Evolutionary conservation across 2,113 vertebrate genomes (phyloP), one percentile per base, ranked within the genome.

Genomic region (Tretioscincus oriximinensis): DNA sequence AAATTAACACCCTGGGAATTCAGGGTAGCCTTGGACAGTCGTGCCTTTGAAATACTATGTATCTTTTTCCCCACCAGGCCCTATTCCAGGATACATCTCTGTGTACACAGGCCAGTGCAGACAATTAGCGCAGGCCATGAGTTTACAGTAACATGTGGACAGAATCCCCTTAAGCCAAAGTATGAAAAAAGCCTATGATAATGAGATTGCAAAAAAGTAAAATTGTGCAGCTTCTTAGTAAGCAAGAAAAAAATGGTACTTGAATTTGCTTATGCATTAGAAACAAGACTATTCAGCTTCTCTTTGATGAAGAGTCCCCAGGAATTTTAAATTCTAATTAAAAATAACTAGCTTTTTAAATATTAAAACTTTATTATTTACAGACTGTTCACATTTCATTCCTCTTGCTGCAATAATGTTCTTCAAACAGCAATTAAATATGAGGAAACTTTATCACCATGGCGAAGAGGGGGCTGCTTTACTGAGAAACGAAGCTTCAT

Each of bases 301-400:
- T 58, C 47, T 66, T 68, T 67, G 85, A 86, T 81, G 61, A 78
- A 51, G 29, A 84, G 20, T 74, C 80, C 31, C 77, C 0, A 4
- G 82, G 83, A 77, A 89, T 86, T 85, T 90, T 79, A 63, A 84
- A 83, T 60, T 47, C 84, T 90, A 88, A 88, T 92, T 92, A 89
- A 88, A 89, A 83, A n/a, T 60, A 88, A 4, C 20, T 74, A 58
- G 76, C 84, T 61, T 28, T 88, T 88, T 87, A 83, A 90, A 86
- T 28, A 77, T 65, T 73, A 69, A 75, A 88, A 87, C 70, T 90
- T 86, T 92, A 86, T 90, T 0, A 26, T 84, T 61, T 67, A n/a
- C 84, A 88, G 4, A 1, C 74, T 89, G 76, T 86, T 94, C 81
- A 85, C 84, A 84, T 87, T 91, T 84, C 77, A n/a, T 1, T 14